Evolutionary conservation across 2,113 vertebrate species (phyloP).

Genomic region (Cavia aperea): DNA sequence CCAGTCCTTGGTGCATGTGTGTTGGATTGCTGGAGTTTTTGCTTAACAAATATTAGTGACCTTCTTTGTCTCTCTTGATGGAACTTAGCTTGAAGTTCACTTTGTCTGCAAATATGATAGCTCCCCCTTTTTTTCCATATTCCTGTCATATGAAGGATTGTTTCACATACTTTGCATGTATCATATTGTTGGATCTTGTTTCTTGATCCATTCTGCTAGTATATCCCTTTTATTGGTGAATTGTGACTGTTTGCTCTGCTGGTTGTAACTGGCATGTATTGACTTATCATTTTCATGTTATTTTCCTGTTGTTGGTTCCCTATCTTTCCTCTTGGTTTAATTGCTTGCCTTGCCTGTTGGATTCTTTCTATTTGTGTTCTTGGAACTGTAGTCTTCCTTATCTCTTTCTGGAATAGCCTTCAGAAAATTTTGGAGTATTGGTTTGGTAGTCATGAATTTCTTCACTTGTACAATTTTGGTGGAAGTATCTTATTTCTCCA

Average conservation of each 20-base stretch:
- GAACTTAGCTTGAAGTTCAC: not conserved
- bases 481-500: not conserved
- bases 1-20: not conserved
- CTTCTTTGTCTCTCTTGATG: not conserved
- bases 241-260: not conserved
- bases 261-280: not conserved
- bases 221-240: not conserved
- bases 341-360: not conserved
- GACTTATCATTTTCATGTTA: not conserved
- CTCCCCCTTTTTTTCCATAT: not conserved
- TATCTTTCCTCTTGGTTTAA: not conserved
- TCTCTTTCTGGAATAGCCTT: not conserved
- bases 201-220: not conserved
- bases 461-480: not conserved
- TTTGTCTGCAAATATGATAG: not conserved
- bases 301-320: not conserved
- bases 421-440: not conserved
- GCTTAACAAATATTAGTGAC: not conserved
- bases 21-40: not conserved
- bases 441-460: not conserved
- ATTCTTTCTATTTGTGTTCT: not conserved
- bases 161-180: not conserved
- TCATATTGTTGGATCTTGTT: not conserved
- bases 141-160: not conserved
- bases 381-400: not conserved